A percentile compares a stretch with the other conserved stretches of the same genome.
These are phyloP conservation scores for Brachionus angularis DNA, from an alignment of 1,140 invertebrate species.

Conservation along the genomic window DNA sequence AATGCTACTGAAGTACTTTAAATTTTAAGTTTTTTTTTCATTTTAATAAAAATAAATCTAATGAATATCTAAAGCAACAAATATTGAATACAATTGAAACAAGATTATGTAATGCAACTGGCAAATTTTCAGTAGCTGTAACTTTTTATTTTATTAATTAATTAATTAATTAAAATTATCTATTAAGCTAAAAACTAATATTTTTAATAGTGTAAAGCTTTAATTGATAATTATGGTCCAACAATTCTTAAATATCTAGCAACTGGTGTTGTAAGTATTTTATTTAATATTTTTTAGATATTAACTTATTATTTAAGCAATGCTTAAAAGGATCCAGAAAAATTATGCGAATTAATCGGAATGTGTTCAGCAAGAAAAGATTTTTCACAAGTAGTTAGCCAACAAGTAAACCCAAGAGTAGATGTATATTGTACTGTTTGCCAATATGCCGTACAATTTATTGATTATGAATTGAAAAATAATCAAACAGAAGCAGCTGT, in stretches of 20 bases:
- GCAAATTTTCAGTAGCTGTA: conserved; percentile 16
- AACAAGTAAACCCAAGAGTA: not conserved
- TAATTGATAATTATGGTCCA: conserved; percentile 23
- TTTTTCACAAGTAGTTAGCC: not conserved
- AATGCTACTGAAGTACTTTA: not conserved
- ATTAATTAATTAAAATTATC: not conserved
- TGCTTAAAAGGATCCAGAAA: conserved; percentile 18
- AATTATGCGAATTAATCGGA: conserved; percentile 21
- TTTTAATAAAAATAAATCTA: not conserved
- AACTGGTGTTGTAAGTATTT: conserved; percentile 4
- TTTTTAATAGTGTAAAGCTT: conserved; percentile 9
- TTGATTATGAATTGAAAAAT: conserved; percentile 36
- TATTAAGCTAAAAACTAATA: too few species aligned
- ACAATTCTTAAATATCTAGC: conserved; percentile 19
- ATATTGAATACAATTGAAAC: not conserved
- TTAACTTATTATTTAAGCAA: too few species aligned
- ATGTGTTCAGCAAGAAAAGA: not conserved
- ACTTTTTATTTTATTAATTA: not conserved
- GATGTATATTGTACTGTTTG: conserved; percentile 26
- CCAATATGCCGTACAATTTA: conserved; percentile 40
- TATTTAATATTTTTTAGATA: too few species aligned
- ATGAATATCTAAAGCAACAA: not conserved
- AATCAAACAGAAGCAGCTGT: conserved; percentile 25
- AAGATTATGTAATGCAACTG: conserved; percentile 22
- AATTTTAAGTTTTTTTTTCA: not conserved